These are phyloP conservation scores for Conus betulinus DNA, from an alignment of 1,140 invertebrate species.

Conservation along the genomic window DNA sequence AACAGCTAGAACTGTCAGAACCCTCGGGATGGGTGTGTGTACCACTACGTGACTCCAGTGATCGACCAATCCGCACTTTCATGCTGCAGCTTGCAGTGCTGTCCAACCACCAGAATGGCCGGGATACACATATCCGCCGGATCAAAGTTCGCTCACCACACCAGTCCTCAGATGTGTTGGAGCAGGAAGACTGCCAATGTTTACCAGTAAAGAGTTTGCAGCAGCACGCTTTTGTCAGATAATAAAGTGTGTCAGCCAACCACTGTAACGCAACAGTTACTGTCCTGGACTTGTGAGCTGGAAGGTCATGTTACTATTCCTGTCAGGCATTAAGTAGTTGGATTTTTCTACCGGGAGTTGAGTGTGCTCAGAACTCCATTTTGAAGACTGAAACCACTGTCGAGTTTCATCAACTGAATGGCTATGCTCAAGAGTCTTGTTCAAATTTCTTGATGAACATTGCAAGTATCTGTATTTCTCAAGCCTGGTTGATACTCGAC, in stretches of 20 bases:
- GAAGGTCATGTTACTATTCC: too few species aligned
- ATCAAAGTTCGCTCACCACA: slow-evolving; percentile 97
- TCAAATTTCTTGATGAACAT: too few species aligned
- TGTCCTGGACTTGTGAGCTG: too few species aligned
- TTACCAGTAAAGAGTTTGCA: slow-evolving; percentile 36
- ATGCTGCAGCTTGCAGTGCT: slow-evolving; percentile 90
- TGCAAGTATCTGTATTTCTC: too few species aligned
- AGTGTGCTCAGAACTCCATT: too few species aligned
- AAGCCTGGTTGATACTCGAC: too few species aligned
- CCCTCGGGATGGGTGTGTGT: slow-evolving; percentile 97
- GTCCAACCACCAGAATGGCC: slow-evolving; percentile 98
- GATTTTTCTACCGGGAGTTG: too few species aligned
- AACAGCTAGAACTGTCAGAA: slow-evolving; percentile 95
- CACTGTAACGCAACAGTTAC: too few species aligned
- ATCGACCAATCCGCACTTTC: slow-evolving; percentile 92
- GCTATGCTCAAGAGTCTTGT: too few species aligned
- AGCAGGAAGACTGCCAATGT: slow-evolving; percentile 26
- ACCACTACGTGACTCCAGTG: slow-evolving; percentile 88
- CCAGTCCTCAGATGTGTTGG: slow-evolving; percentile 79
- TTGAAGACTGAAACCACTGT: too few species aligned
- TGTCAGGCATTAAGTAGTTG: too few species aligned
- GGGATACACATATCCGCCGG: slow-evolving; percentile 98
- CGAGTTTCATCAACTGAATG: too few species aligned
- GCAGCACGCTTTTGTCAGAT: slow-evolving; percentile 32
- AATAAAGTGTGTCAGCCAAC: not conserved